These are phyloP conservation scores for Dendrophyllia cribrosa DNA, from an alignment of 64 coral and sea anemone genomes.

Conservation along the genomic window DNA sequence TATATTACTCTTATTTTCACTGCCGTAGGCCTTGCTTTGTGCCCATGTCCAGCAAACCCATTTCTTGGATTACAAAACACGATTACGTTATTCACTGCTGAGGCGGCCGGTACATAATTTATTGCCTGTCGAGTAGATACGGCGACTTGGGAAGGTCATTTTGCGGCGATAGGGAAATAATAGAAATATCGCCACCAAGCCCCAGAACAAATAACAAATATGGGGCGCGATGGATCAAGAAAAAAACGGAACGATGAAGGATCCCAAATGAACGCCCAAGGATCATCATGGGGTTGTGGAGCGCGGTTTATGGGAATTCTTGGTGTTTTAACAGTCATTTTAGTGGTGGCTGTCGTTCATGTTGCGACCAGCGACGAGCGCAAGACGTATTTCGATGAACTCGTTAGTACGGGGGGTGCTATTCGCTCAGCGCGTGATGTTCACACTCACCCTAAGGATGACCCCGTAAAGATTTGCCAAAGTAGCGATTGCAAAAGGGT, in stretches of 20 bases:
- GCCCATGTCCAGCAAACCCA: background rate
- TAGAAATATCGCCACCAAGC: slow-evolving; percentile 9
- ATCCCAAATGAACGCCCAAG: slow-evolving; percentile 20
- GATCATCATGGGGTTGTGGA: slow-evolving; percentile 65
- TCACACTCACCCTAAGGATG: background rate
- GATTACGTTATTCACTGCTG: slow-evolving; percentile 36
- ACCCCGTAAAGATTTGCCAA: slow-evolving; percentile 56
- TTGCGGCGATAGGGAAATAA: slow-evolving; percentile 2
- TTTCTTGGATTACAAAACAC: slow-evolving; percentile 18
- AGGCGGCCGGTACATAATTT: slow-evolving; percentile 41
- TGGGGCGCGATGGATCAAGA: slow-evolving; percentile 43
- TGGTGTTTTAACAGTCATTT: slow-evolving; percentile 88
- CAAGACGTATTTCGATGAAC: slow-evolving; percentile 96
- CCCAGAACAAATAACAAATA: slow-evolving; percentile 4
- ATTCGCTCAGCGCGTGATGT: slow-evolving; percentile 81
- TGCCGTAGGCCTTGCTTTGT: background rate
- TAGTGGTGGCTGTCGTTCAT: slow-evolving; percentile 91
- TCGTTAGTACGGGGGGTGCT: slow-evolving; percentile 87
- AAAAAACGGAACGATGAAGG: slow-evolving; percentile 8
- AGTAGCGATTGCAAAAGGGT: slow-evolving; percentile 71
- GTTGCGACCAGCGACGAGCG: slow-evolving; percentile 91
- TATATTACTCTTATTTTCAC: no score
- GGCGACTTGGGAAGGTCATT: slow-evolving; percentile 16
- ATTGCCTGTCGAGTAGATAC: slow-evolving; percentile 21
- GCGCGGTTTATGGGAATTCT: slow-evolving; percentile 83